Base-by-base conservation (phyloP, 1,140 invertebrate species). In the Pogonomyrmex barbatus region DNA sequence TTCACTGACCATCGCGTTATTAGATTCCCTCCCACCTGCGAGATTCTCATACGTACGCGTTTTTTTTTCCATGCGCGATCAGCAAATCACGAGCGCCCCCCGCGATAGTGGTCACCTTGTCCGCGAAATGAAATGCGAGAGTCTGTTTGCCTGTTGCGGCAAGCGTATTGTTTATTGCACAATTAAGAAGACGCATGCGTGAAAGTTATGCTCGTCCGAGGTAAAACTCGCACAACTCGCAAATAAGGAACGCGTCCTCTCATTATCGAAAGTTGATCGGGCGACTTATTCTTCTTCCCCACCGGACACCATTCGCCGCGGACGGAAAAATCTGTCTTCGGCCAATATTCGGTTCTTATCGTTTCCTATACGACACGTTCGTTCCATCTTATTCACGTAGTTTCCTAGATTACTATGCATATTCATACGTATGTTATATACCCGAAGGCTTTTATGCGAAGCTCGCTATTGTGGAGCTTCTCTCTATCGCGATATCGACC, bases 1-100 rank as follows among this genome's bases (percentile, higher is more conserved):
- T 89, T 90, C 82, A 87, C 86, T 81, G 88, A 88, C 68, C 88
- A 45, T 52, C 33, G 86, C 75, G 47, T 90, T 85, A 87, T 89
- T 89, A 87, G 63, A 17, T 52, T 33, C 54, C 67, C 54, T 33
- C 54, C 67, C 54, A 82, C 52, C 8, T 67, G 68, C 68, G 54
- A 81, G 62, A 78, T 71, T 78, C 73, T 65, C 45, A 3, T 60
- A 39, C 36, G 47, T 65, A 45, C 24, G 45, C 0, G 14, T 87
- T 87, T 77, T 65, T 54, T 87, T 87, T 77, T 65, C 54, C 39
- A 50, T 36, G 67, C 67, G 14, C 36, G 24, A 24, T 83, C 79
- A 75, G 56, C 68, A 50, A 83, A 60, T 73, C 30, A 30, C 10
- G 4, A 1, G 24, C 24, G 24, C 24, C 24, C 24, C 24, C 24